Evolutionary conservation across 2,113 vertebrate genomes (phyloP).

Genomic region (Sardina pilchardus): DNA sequence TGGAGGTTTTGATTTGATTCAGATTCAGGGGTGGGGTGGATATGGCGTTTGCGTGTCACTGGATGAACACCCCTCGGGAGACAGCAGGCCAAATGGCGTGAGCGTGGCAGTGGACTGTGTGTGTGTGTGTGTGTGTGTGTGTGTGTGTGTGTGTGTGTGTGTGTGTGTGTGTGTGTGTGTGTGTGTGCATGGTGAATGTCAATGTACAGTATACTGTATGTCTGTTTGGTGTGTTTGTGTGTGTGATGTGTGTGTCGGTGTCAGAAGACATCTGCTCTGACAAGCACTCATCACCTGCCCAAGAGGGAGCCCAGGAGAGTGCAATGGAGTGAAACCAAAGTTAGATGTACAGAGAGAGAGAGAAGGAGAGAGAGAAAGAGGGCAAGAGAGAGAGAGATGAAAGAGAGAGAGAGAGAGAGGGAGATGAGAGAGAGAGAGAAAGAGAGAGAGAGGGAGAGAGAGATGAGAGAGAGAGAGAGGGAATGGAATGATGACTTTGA

Average conservation of each 20-base stretch:
- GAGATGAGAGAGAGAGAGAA: background rate
- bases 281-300: constrained; percentile 28
- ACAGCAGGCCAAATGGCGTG: background rate
- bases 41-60: constrained; percentile 29
- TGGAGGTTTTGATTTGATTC: too few relatives aligned
- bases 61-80: background rate
- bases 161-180: background rate
- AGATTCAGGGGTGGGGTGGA: background rate
- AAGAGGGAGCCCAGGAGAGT: background rate
- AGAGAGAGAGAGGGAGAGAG: background rate
- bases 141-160: background rate
- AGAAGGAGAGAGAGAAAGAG: background rate
- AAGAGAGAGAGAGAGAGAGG: constrained; percentile 1
- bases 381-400: constrained; percentile 10
- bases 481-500: background rate
- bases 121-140: too few relatives aligned
- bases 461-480: background rate
- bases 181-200: background rate
- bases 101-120: too few relatives aligned
- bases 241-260: background rate
- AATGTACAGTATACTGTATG: background rate
- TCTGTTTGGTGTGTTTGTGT: background rate
- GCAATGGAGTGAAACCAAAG: background rate
- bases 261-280: constrained; percentile 39
- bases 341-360: background rate